Evolutionary conservation across 2,888 invertebrate genomes (phyloP), one percentile per base, ranked within the genome.

Genomic region (Drosophila anomelani): DNA sequence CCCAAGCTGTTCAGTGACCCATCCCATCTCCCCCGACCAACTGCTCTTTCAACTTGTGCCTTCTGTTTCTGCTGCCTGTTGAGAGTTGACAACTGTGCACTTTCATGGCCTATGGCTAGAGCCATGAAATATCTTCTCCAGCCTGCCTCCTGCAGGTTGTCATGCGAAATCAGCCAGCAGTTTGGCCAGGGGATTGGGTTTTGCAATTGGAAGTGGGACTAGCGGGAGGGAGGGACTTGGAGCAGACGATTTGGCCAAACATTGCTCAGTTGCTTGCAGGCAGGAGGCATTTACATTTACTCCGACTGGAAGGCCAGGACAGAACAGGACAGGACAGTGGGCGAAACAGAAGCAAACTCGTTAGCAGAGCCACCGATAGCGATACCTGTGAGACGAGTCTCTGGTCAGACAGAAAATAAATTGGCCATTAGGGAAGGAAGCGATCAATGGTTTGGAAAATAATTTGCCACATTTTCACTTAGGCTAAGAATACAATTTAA

Each of bases 81-180:
- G 66, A 66, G 75, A 71, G 82, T 80, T 80, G 86, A 83, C 84
- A 82, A 85, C 86, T 82, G 76, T 86, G 87, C 85, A 79, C 79
- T 86, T 75, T 70, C 77, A 75, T 84, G 75, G 83, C 84, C 83
- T 79, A 73, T 66, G 84, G 87, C 76, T 64, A 73, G 51, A 73
- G 62, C 51, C 51, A 73, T 78, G 76, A 74, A 82, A 78, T 80
- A 72, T 78, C 83, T 85, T 76, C 49, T 15, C 26, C 51, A 1
- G 72, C 61, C 49, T 58, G 26, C 82, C 80, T 69, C 76, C 84
- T 78, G 79, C 81, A 76, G 81, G 73, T 81, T 83, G 83, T 86
- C 87, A 86, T 78, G 77, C 71, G 73, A 81, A 80, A 81, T 86
- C 87, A 74, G 70, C 71, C 38, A 15, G 8, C 39, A 23, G 41